Conservation (phyloP, 2,888 invertebrate species). For the Selenia dentaria region DNA sequence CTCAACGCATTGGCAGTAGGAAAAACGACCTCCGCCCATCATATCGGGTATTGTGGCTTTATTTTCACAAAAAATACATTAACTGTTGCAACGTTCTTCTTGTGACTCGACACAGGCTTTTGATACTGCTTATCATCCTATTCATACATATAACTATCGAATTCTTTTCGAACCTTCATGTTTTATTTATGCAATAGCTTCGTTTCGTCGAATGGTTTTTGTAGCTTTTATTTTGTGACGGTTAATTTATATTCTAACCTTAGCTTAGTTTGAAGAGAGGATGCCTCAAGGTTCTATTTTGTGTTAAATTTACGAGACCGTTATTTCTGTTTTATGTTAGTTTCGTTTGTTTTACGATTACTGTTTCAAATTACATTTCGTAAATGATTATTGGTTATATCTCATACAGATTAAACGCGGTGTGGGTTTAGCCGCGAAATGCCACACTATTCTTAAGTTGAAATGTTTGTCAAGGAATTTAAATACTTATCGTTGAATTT, state of each 20-base stretch:
- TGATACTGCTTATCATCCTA: conserved; percentile 26
- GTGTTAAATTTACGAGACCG: conserved; percentile 16
- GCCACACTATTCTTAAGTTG: not conserved
- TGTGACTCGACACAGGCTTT: conserved; percentile 29
- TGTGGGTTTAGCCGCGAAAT: conserved; percentile 2
- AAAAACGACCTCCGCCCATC: conserved; percentile 39
- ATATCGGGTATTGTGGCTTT: conserved; percentile 27
- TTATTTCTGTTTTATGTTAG: conserved; percentile 17
- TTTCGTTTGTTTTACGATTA: conserved; percentile 12
- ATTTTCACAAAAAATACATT: conserved; percentile 36
- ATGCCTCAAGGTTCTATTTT: conserved; percentile 27
- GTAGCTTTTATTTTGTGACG: conserved; percentile 23
- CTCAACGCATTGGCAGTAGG: conserved; percentile 29
- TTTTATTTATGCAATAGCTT: conserved; percentile 22
- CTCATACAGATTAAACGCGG: not conserved
- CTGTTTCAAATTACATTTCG: conserved; percentile 2
- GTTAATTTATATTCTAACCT: conserved; percentile 28
- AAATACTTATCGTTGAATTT: conserved; percentile 5
- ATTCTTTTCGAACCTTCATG: conserved; percentile 17
- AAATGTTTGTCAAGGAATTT: too few species aligned
- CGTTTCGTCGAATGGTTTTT: conserved; percentile 20
- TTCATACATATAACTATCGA: conserved; percentile 13
- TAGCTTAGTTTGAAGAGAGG: conserved; percentile 21
- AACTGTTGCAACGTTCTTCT: conserved; percentile 28
- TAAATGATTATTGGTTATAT: conserved; percentile 5